Conservation (phyloP, 2,113 vertebrate genomes). For the Diglossa brunneiventris region DNA sequence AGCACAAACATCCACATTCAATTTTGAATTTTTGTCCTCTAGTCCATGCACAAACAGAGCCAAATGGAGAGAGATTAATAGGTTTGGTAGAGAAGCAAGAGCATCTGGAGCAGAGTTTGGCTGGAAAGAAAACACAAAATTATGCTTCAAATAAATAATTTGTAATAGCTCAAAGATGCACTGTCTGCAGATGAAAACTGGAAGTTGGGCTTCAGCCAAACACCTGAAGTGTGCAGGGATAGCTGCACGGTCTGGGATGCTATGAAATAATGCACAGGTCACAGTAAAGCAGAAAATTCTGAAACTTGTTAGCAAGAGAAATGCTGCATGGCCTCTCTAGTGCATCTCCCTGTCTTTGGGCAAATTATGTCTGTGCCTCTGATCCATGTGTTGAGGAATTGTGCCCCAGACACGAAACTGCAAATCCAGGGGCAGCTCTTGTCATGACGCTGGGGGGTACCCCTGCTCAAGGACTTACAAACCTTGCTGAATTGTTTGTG, state of each 20-base stretch:
- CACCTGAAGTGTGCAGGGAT: neutral
- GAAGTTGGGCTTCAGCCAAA: neutral
- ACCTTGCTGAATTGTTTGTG: neutral
- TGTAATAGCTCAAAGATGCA: neutral
- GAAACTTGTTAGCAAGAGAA: neutral
- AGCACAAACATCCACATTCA: neutral
- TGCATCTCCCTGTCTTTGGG: neutral
- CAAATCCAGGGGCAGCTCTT: neutral
- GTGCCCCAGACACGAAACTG: neutral
- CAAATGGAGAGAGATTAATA: neutral
- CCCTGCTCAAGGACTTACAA: neutral
- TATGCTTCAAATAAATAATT: neutral
- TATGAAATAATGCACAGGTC: neutral
- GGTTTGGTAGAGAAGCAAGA: neutral
- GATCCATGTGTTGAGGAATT: rapidly evolving
- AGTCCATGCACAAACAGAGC: neutral
- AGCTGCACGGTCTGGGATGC: neutral
- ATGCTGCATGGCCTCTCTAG: neutral
- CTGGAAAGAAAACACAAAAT: neutral
- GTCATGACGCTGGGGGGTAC: neutral
- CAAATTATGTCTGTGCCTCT: neutral
- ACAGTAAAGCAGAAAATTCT: neutral
- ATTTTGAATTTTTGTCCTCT: neutral
- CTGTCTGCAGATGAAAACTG: neutral
- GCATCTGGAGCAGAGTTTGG: neutral